Evolutionary conservation across 1,140 invertebrate genomes (phyloP).

Genomic region (Zaprionus ornatus): DNA sequence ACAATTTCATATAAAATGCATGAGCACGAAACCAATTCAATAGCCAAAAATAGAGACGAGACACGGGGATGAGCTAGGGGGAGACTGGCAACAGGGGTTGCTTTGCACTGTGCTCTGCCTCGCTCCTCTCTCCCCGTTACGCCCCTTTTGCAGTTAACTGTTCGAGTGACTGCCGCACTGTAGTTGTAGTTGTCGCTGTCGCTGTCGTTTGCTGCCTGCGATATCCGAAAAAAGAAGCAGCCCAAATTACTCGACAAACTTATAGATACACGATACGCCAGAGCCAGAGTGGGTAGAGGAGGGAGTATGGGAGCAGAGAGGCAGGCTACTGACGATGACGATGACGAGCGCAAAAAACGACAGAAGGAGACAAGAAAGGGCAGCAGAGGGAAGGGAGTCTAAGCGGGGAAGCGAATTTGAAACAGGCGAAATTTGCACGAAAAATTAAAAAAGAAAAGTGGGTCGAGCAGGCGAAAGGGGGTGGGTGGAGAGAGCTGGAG

Average conservation of each 20-base stretch:
- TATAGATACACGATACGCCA: constrained; percentile 72
- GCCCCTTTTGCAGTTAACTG: constrained; percentile 51
- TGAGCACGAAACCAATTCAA: constrained; percentile 82
- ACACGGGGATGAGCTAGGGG: not conserved
- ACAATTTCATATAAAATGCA: constrained; percentile 83
- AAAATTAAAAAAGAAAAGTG: constrained; percentile 58
- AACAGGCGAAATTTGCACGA: constrained; percentile 68
- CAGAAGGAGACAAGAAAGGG: not conserved
- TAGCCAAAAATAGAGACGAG: constrained; percentile 59
- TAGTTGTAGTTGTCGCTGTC: constrained; percentile 66
- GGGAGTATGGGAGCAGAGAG: not conserved
- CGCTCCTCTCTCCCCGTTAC: not conserved
- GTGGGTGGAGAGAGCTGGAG: not conserved
- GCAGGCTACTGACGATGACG: constrained; percentile 30
- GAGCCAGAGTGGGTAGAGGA: not conserved
- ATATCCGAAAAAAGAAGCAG: constrained; percentile 26
- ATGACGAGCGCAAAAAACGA: constrained; percentile 36
- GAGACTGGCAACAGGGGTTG: not conserved
- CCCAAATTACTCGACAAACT: constrained; percentile 72
- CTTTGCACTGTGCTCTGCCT: not conserved
- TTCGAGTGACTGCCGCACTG: constrained; percentile 62
- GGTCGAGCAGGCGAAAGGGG: not conserved
- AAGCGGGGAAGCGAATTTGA: constrained; percentile 45
- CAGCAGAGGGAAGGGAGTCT: not conserved
- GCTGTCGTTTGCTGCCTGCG: constrained; percentile 19